Evolutionary conservation across 2,888 invertebrate genomes (phyloP), one percentile per base, ranked within the genome.

Genomic region (Phyllotreta cruciferae): DNA sequence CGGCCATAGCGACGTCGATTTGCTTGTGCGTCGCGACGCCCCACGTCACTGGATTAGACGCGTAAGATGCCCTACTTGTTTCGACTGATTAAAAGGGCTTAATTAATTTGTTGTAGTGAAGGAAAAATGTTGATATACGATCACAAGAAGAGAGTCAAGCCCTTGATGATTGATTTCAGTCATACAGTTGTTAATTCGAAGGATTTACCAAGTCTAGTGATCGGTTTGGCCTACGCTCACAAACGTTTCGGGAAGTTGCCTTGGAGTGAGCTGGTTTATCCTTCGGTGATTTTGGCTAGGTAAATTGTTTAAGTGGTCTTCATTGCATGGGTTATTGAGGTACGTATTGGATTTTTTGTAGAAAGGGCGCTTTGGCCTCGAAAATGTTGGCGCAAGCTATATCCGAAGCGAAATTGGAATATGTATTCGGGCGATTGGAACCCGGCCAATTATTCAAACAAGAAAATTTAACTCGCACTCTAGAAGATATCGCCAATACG

Each of bases 1-100:
- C 92, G 60, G 89, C 90, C 37, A 85, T 89, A 56, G 89, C 89
- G 38, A 85, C 90, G 54, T 86, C 90, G 44, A 84, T 93, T 63
- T 94, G 93, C 79, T 84, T 91, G 70, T 86, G 89, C 52, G 88
- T 92, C 38, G 84, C 89, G 13, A 85, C 89, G 70, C 90, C 90
- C 55, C 90, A 92, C 75, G 83, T 86, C 70, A 89, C 90, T 35
- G 89, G 92, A 38, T 82, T 93, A 42, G 92, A 93, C 77, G 91
- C 91, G 92, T 92, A 80, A 80, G 85, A 11, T 45, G 6, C n/a
- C n/a, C n/a, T n/a, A n/a, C n/a, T n/a, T n/a, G n/a, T n/a, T n/a
- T n/a, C n/a, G 49, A 38, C 14, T 36, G 14, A 42, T 10, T 50
- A 7, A 36, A 34, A 24, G 9, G 38, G 3, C 56, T 14, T n/a